Conservation (phyloP, 2,797 vertebrate species). For the Buceros bicornis region DNA sequence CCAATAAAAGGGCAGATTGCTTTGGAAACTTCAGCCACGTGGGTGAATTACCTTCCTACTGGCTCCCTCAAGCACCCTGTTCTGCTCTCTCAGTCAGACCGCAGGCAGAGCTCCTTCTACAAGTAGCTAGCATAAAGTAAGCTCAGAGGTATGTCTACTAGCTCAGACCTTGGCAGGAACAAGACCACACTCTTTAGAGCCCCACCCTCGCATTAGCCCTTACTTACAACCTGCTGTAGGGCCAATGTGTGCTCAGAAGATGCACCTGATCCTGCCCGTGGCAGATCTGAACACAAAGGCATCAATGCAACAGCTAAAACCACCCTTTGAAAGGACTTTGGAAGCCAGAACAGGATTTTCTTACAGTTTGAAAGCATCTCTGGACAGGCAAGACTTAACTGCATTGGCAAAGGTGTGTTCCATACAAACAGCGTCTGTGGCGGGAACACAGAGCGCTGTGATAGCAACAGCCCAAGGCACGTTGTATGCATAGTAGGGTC, state of each 20-base stretch:
- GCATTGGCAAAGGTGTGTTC: neutral
- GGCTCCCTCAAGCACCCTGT: neutral
- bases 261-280: neutral
- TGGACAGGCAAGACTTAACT: neutral
- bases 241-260: neutral
- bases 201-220: neutral
- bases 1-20: neutral
- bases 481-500: accelerated
- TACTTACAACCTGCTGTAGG: neutral
- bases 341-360: neutral
- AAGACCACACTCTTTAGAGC: neutral
- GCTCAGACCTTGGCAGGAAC: neutral
- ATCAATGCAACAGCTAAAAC: neutral
- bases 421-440: neutral
- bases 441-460: accelerated
- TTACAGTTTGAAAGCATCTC: neutral
- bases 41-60: neutral
- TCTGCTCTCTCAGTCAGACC: neutral
- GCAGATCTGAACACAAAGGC: neutral
- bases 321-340: neutral
- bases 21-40: neutral
- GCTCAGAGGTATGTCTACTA: neutral
- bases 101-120: neutral
- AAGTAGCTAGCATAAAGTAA: neutral
- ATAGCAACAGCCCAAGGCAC: neutral